These are phyloP conservation scores for Oreocharis arfaki DNA, from an alignment of 2,113 vertebrate genomes.

Conservation along the genomic window DNA sequence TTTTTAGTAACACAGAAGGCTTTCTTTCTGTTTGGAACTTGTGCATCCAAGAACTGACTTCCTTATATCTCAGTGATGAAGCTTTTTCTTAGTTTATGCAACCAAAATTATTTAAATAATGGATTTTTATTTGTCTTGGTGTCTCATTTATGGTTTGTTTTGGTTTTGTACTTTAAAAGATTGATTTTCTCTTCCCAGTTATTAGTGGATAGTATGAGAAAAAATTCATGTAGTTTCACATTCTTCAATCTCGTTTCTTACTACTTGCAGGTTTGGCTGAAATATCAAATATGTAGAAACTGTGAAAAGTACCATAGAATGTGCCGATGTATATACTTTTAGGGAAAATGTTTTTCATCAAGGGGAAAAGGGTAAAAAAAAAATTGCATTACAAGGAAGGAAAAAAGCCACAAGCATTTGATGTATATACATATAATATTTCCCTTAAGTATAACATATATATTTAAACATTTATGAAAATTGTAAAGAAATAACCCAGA, in stretches of 20 bases:
- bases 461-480: slow-evolving; percentile 22
- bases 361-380: not conserved
- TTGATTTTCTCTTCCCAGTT: not conserved
- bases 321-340: not conserved
- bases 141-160: not conserved
- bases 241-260: slow-evolving; percentile 18
- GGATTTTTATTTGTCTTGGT: not conserved
- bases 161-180: not conserved
- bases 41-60: not conserved
- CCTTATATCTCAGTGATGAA: not conserved
- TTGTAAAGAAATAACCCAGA: slow-evolving; percentile 35
- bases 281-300: slow-evolving; percentile 62
- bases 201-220: not conserved
- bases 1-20: not conserved
- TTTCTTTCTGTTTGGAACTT: not conserved
- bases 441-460: slow-evolving; percentile 45
- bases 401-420: not conserved
- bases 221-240: not conserved
- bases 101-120: not conserved
- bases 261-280: slow-evolving; percentile 42
- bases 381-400: not conserved
- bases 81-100: not conserved
- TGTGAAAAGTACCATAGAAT: slow-evolving; percentile 53
- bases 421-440: slow-evolving; percentile 48
- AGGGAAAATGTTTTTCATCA: slow-evolving; percentile 63